A percentile compares a stretch with the other conserved stretches of the same genome.
phyloP scores from a whole-genome alignment of 2,113 vertebrate genomes.

The Osmerus mordax region DNA sequence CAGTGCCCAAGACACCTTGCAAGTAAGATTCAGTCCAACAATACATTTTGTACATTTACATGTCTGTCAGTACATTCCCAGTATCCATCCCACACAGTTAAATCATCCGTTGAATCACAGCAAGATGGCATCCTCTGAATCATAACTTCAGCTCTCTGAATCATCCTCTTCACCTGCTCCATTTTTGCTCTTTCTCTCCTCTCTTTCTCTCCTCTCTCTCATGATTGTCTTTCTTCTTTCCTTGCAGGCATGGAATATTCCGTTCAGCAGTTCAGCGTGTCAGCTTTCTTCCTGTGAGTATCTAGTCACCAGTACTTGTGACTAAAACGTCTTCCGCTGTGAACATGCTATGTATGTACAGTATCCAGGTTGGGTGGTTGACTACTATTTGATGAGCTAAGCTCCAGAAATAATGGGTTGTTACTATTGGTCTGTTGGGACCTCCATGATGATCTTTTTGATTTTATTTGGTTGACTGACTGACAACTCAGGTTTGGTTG shows the following conservation, averaged over 20 bases:
- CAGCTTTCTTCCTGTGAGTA: conserved; percentile 79
- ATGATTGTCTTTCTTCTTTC: conserved; percentile 19
- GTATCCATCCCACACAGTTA: conserved; percentile 20
- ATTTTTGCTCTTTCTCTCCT: conserved; percentile 34
- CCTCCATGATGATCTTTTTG: too few species aligned
- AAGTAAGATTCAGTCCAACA: conserved; percentile 69
- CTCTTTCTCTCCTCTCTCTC: conserved; percentile 13
- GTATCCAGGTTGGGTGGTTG: conserved; percentile 39
- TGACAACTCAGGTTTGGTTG: conserved; percentile 46
- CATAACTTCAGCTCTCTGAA: not conserved
- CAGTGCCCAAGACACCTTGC: conserved; percentile 68
- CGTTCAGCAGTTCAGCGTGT: conserved; percentile 71
- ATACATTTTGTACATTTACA: not conserved
- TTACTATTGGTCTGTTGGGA: not conserved
- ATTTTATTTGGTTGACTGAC: not conserved
- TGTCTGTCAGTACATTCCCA: conserved; percentile 5
- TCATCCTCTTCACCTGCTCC: conserved; percentile 35
- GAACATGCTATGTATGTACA: conserved; percentile 41
- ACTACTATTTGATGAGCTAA: not conserved
- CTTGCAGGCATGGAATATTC: conserved; percentile 73
- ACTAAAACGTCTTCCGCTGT: conserved; percentile 43
- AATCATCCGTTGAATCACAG: conserved; percentile 27
- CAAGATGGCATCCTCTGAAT: conserved; percentile 22
- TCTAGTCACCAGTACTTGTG: conserved; percentile 53
- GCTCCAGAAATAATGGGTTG: not conserved